Base-by-base conservation (phyloP, 2,113 vertebrate species). In the Coptodon bakossiorum region DNA sequence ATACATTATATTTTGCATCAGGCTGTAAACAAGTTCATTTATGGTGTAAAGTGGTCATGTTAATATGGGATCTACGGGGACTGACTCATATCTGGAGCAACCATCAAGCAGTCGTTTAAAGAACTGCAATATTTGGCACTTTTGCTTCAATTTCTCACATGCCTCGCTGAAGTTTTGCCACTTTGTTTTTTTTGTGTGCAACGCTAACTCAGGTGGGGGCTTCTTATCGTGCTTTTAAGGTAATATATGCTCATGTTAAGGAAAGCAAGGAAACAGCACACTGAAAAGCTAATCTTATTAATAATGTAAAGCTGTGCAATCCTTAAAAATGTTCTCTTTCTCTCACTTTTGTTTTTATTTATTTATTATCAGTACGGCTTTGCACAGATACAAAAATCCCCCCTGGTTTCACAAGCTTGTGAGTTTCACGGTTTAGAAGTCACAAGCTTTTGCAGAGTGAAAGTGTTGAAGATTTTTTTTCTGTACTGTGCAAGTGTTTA, bases 401-500 rank as follows among this genome's bases (percentile, higher is more conserved):
- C 45, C 16, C 45, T 78, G 73, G 17, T 78, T 4, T 31, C 73
- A 78, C 71, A 78, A 78, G 43, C 1, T n/a, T 52, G 6, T 52
- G 73, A 80, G 12, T 36, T 53, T 53, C 76, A 59, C 16, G 1
- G 36, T 81, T 17, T 81, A 43, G 38, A 81, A 29, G 13, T 81
- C 6, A 29, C 80, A 12, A 59, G 54, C 16, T 82, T n/a, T 82
- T 31, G 19, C 38, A 61, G 19, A 76, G 38, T 16, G 50, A 56
- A 83, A 84, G 27, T 43, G 82, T 56, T 13, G 36, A 53, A 76
- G 40, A 4, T 68, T 68, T 8, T 36, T 24, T 61, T 27, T 36
- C 5, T 24, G 38, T 73, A 56, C 11, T 22, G 22, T 76, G 66
- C 52, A 53, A 85, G 82, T 83, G 40, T 81, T 88, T 6, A n/a